Percentiles rank a stretch among this genome's conserved stretches.
Evolutionary conservation across 35 echinoderm and acorn worm species (phyloP).

Genomic region (Acanthaster planci): DNA sequence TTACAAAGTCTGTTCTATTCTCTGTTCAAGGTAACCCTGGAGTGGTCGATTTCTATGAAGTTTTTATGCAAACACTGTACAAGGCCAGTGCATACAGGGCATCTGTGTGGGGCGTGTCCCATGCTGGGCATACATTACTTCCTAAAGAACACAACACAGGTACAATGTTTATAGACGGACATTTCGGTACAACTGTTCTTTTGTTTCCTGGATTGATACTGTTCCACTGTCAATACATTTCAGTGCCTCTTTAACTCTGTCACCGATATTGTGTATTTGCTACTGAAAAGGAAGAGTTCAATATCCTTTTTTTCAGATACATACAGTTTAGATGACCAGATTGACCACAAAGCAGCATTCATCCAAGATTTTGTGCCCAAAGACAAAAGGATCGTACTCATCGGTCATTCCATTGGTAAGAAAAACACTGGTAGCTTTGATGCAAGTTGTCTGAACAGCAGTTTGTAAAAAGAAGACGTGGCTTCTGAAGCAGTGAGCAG

Average conservation of each 20-base stretch:
- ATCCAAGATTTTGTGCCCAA: slow-evolving; percentile 75
- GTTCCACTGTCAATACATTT: no score
- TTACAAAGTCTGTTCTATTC: slow-evolving; percentile 20
- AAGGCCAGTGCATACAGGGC: slow-evolving; percentile 54
- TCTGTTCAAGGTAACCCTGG: slow-evolving; percentile 82
- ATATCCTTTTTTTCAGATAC: slow-evolving; percentile 14
- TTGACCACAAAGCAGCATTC: slow-evolving; percentile 93
- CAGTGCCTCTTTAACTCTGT: no score
- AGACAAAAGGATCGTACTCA: slow-evolving; percentile 71
- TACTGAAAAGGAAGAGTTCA: not conserved
- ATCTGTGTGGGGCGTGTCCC: slow-evolving; percentile 88
- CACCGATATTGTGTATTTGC: no score
- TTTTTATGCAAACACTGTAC: slow-evolving; percentile 74
- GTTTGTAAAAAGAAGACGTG: not conserved
- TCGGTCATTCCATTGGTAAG: slow-evolving; percentile 99
- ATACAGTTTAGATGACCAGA: slow-evolving; percentile 77
- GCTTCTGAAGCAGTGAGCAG: not conserved
- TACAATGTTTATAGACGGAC: no score
- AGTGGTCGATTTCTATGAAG: slow-evolving; percentile 85
- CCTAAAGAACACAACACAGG: no score
- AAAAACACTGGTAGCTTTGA: not conserved
- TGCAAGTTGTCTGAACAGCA: no score
- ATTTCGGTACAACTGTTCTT: no score
- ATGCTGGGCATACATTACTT: slow-evolving; percentile 77
- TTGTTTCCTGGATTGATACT: no score